Evolutionary conservation across 2,113 vertebrate genomes (phyloP).

Genomic region (Mormyrus iriodes): DNA sequence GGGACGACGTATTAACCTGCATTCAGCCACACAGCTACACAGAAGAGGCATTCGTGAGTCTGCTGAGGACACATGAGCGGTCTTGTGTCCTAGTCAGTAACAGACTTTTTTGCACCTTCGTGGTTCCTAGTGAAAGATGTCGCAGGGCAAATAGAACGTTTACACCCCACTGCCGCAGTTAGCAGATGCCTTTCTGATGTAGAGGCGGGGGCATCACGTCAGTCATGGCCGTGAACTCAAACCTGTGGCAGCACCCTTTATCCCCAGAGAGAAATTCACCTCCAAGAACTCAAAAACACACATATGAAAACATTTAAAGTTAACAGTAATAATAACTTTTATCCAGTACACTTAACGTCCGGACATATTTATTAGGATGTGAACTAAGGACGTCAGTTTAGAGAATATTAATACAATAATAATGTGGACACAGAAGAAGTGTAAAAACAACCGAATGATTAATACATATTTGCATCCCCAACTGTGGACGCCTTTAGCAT

Average conservation of each 20-base stretch:
- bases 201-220: background rate
- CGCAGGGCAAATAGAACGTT: background rate
- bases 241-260: no score
- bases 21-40: background rate
- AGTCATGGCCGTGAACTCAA: background rate
- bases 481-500: no score
- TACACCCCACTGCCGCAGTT: background rate
- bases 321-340: background rate
- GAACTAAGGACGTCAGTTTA: background rate
- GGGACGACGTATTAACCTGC: background rate
- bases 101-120: background rate
- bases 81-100: background rate
- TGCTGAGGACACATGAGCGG: background rate
- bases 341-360: background rate
- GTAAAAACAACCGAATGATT: no score
- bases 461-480: no score
- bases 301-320: background rate
- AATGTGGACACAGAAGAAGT: no score
- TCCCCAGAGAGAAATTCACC: background rate
- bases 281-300: background rate
- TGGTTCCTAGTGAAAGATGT: background rate
- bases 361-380: background rate
- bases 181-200: background rate
- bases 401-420: background rate
- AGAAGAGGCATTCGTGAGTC: background rate